Conservation (phyloP, 2,113 vertebrate genomes). For the Arenaria interpres region DNA sequence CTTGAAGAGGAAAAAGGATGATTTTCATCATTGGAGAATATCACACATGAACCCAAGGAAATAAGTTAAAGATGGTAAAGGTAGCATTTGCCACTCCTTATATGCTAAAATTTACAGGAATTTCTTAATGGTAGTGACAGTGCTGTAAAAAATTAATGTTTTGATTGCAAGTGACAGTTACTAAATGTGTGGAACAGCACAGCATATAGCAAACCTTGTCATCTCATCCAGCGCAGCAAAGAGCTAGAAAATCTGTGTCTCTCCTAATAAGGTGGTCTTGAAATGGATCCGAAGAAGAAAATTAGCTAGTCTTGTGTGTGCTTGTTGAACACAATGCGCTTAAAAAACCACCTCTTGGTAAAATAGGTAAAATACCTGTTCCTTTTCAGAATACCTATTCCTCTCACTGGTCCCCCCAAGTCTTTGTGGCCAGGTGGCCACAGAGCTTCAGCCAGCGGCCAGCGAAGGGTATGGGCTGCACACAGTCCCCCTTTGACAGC, state of each 20-base stretch:
- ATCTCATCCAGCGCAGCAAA: background rate
- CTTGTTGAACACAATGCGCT: background rate
- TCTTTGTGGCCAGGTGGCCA: background rate
- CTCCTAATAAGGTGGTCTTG: background rate
- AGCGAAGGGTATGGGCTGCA: background rate
- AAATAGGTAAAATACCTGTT: background rate
- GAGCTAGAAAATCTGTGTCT: background rate
- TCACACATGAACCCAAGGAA: background rate
- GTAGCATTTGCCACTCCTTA: background rate
- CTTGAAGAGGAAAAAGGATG: background rate
- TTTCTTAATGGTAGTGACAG: background rate
- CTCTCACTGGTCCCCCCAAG: background rate
- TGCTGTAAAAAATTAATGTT: background rate
- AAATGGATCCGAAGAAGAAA: background rate
- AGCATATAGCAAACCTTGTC: background rate
- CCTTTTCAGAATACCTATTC: background rate
- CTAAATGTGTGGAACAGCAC: background rate
- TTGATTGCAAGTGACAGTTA: slow-evolving; percentile 6
- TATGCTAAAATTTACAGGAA: background rate
- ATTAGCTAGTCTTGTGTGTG: background rate
- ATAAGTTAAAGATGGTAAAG: background rate
- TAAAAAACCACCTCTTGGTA: background rate
- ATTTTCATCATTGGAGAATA: background rate
- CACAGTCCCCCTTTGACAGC: background rate
- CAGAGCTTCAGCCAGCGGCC: background rate